A percentile compares a stretch with the other conserved stretches of the same genome.
These are phyloP conservation scores for Hecatera dysodea DNA, from an alignment of 2,888 invertebrate species.

Conservation along the genomic window DNA sequence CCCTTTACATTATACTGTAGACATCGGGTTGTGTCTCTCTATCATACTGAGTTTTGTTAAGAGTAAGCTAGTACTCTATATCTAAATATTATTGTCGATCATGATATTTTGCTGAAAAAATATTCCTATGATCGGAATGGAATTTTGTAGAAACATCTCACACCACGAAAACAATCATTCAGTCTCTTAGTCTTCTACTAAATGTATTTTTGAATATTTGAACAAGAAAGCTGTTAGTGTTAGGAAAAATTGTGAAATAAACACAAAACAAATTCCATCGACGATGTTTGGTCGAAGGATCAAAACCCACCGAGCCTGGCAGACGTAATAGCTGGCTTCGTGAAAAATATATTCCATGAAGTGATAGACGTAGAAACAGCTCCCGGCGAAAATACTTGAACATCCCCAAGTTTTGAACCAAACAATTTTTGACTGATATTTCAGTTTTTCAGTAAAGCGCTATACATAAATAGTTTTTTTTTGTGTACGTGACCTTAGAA, in stretches of 20 bases:
- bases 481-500: background rate
- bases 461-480: background rate
- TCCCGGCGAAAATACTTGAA: slow-evolving; percentile 73
- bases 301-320: slow-evolving; percentile 71
- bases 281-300: slow-evolving; percentile 65
- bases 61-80: too few relatives aligned
- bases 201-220: background rate
- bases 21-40: slow-evolving; percentile 30
- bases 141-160: slow-evolving; percentile 11
- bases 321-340: slow-evolving; percentile 73
- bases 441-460: slow-evolving; percentile 6
- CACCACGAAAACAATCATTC: background rate
- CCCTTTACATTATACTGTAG: slow-evolving; percentile 50
- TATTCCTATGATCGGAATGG: background rate
- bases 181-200: background rate
- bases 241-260: slow-evolving; percentile 8
- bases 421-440: slow-evolving; percentile 30
- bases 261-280: slow-evolving; percentile 56
- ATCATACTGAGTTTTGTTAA: slow-evolving; percentile 19
- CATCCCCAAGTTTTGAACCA: slow-evolving; percentile 37
- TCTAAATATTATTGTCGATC: background rate
- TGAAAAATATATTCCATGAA: slow-evolving; percentile 80
- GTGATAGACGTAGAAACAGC: slow-evolving; percentile 62
- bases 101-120: slow-evolving; percentile 3
- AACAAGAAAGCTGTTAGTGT: background rate